Base-by-base conservation (phyloP, 2,113 vertebrate species). In the Peucedramus taeniatus region DNA sequence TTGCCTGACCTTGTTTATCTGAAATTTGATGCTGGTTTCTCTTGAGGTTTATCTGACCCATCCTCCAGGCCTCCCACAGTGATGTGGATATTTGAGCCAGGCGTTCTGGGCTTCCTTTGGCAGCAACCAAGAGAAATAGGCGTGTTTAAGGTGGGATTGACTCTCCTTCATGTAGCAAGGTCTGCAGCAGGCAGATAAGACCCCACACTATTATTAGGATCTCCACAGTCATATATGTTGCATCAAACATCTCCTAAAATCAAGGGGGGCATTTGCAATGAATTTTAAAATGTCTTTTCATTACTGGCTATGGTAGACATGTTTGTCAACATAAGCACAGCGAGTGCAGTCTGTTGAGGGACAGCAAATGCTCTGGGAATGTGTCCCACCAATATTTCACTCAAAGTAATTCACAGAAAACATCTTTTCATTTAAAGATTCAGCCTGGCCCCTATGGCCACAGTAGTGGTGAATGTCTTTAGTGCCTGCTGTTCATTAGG, bases 1-100 rank as follows among this genome's bases (percentile, higher is more conserved):
- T 65, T 88, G 66, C 54, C 63, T 63, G 79, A 49, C 6, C 3
- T 37, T 54, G 63, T 83, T 81, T 83, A 66, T 81, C 68, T 93
- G 92, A 93, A 93, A 95, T 45, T 19, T 70, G 94, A 94, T 15
- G 35, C 89, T 83, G 68, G 15, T 77, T 93, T 92, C 54, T 24
- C 27, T 16, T 23, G 49, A 92, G 31, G 71, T 83, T 83, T 77
- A 88, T 75, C 78, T 54, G 66, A 80, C n/a, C 35, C 71, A 65
- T 20, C 5, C n/a, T 92, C 39, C 76, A 92, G 45, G 45, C 45
- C 66, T 94, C 66, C 59, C 64, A 61, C 42, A 14, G 35, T 0
- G 0, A 65, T 33, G 45, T 60, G 37, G 79, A 59, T 80, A 76
- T 88, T 82, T 86, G 63, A 93, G 66, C 33, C 63, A 77, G 71